These are phyloP conservation scores for Drosophila anomalata DNA, from an alignment of 2,888 invertebrate genomes.

Conservation along the genomic window DNA sequence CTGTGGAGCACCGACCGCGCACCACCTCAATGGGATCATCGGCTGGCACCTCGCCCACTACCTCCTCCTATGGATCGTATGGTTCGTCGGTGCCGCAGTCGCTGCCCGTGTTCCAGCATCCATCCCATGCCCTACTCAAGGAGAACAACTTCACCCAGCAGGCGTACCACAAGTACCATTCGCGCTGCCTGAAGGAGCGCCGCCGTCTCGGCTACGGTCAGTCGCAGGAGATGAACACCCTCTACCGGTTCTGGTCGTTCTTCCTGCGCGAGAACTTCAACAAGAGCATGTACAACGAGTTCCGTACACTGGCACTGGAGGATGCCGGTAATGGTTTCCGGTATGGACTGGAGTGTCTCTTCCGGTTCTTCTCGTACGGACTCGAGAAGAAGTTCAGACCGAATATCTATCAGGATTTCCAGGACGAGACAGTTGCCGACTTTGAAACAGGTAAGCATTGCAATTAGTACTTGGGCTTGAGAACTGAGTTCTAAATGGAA, in stretches of 20 bases:
- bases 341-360: constrained; percentile 93
- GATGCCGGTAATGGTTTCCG: constrained; percentile 96
- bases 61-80: constrained; percentile 84
- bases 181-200: constrained; percentile 94
- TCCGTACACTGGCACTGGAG: constrained; percentile 94
- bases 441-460: constrained; percentile 90
- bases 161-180: constrained; percentile 98
- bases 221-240: constrained; percentile 99
- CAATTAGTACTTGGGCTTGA: not conserved
- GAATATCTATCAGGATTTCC: constrained; percentile 98
- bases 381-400: constrained; percentile 97
- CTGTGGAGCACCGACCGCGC: constrained; percentile 91
- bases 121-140: constrained; percentile 95
- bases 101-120: constrained; percentile 97
- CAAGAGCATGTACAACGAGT: constrained; percentile 98
- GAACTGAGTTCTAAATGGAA: not conserved
- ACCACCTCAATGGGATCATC: constrained; percentile 93
- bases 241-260: constrained; percentile 99
- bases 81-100: constrained; percentile 92
- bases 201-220: constrained; percentile 96
- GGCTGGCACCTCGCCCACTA: constrained; percentile 90
- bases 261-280: constrained; percentile 99
- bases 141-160: constrained; percentile 99
- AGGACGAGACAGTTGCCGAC: constrained; percentile 95
- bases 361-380: constrained; percentile 99